Evolutionary conservation across 2,113 vertebrate genomes (phyloP).

Genomic region (Pluvianellus socialis): DNA sequence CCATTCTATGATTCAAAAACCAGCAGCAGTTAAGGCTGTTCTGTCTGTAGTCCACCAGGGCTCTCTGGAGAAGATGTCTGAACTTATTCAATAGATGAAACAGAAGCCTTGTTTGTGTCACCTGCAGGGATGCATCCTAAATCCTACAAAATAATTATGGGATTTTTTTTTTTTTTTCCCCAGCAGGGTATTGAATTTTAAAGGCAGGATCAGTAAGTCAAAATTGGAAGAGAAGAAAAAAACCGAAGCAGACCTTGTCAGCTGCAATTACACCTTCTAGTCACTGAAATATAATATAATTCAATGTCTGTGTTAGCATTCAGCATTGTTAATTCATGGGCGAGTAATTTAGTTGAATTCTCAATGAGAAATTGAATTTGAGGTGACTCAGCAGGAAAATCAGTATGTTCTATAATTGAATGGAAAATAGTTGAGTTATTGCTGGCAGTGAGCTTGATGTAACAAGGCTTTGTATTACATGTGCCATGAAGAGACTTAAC

Average conservation of each 20-base stretch:
- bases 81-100: not conserved
- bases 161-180: not conserved
- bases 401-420: conserved; percentile 34
- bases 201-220: not conserved
- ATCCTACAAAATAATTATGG: not conserved
- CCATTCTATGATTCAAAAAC: not conserved
- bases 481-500: not conserved
- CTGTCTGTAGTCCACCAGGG: not conserved
- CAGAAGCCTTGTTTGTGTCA: not conserved
- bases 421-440: conserved; percentile 14
- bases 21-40: not conserved
- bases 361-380: conserved; percentile 59
- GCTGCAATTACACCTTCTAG: conserved; percentile 14
- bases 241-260: not conserved
- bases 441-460: not conserved
- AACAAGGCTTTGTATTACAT: not conserved
- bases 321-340: conserved; percentile 58
- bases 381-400: conserved; percentile 60
- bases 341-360: conserved; percentile 58
- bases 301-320: conserved; percentile 54
- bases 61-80: not conserved
- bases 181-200: not conserved
- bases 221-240: not conserved
- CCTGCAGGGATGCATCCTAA: not conserved
- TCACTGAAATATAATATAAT: conserved; percentile 52